Conservation (phyloP, 2,888 invertebrate genomes). For the Ophion costatus region DNA sequence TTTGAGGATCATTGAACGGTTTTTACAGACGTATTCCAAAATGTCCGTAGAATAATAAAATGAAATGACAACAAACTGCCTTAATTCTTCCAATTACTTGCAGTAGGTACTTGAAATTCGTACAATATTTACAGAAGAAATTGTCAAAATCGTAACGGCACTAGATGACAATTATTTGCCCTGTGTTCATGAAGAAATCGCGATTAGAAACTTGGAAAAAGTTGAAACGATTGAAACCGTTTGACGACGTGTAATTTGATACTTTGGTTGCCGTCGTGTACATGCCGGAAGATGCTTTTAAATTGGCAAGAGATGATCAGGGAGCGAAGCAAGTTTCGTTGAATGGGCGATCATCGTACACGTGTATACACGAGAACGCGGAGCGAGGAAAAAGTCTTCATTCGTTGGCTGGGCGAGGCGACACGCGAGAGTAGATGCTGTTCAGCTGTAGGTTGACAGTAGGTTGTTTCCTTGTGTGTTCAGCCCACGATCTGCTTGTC, state of each 20-base stretch:
- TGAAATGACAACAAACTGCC: too few species aligned
- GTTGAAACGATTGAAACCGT: not conserved
- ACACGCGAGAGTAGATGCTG: conserved; percentile 60
- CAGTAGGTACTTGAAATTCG: not conserved
- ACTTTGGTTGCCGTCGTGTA: not conserved
- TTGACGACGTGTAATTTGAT: not conserved
- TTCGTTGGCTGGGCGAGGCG: conserved; percentile 57
- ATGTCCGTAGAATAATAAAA: too few species aligned
- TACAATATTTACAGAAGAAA: not conserved
- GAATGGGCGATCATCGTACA: not conserved
- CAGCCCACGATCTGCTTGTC: conserved; percentile 64
- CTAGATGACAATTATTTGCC: too few species aligned
- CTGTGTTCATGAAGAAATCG: too few species aligned
- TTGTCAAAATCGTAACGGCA: too few species aligned
- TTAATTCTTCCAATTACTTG: not conserved
- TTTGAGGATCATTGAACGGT: too few species aligned
- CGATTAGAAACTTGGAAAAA: not conserved
- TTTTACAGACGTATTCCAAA: too few species aligned
- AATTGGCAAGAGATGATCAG: conserved; percentile 4
- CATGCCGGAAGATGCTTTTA: not conserved
- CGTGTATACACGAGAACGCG: not conserved
- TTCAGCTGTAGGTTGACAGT: conserved; percentile 64
- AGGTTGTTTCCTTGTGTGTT: conserved; percentile 65
- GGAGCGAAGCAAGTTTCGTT: conserved; percentile 4
- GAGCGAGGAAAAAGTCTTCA: conserved; percentile 14